Percentiles rank a stretch among this genome's conserved stretches.
Evolutionary conservation across 2,888 invertebrate genomes (phyloP).

Genomic region (Synergus itoensis): DNA sequence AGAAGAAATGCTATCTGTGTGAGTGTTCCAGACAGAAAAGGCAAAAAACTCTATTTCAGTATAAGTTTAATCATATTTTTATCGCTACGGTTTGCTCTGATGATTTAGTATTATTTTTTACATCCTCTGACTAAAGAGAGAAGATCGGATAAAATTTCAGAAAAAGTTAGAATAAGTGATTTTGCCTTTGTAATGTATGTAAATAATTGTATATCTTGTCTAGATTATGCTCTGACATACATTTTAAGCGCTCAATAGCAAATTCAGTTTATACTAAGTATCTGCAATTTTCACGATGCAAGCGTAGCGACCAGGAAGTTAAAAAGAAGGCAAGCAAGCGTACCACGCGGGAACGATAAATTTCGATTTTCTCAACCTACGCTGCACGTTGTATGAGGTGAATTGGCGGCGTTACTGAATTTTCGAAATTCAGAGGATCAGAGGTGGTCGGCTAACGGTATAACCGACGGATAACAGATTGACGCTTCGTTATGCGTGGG

Average conservation of each 20-base stretch:
- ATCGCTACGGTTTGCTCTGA: neutral
- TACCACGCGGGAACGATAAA: neutral
- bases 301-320: neutral
- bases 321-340: neutral
- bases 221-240: too few relatives aligned
- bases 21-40: neutral
- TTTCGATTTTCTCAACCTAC: neutral
- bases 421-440: constrained; percentile 57
- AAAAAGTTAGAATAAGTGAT: too few relatives aligned
- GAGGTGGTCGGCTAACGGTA: constrained; percentile 58
- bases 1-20: constrained; percentile 3
- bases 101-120: neutral
- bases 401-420: constrained; percentile 55
- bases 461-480: constrained; percentile 68
- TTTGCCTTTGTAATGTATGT: too few relatives aligned
- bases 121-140: neutral
- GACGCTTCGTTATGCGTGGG: constrained; percentile 67
- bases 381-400: constrained; percentile 1
- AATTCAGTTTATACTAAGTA: too few relatives aligned
- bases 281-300: neutral
- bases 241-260: too few relatives aligned
- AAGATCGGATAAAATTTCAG: too few relatives aligned
- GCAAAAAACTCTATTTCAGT: neutral
- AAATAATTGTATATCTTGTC: too few relatives aligned
- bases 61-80: neutral